phyloP scores from a whole-genome alignment of 2,113 vertebrate genomes.

The Dromaius novaehollandiae region DNA sequence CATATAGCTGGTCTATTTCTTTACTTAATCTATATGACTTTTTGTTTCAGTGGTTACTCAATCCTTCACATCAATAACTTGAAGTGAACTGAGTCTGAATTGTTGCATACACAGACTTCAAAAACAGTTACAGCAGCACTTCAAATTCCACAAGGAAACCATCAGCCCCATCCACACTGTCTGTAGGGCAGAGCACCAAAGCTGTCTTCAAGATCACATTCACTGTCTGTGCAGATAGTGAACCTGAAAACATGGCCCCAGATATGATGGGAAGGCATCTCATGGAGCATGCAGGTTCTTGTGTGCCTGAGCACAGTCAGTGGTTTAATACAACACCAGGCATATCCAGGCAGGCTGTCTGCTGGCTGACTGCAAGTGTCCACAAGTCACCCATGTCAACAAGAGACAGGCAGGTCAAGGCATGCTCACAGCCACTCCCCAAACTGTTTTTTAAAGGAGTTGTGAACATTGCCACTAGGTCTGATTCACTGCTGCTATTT shows the following conservation, averaged over 20 bases:
- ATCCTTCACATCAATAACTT: neutral
- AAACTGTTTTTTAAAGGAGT: neutral
- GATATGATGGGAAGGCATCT: accelerated
- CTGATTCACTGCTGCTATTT: neutral
- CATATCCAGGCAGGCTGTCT: neutral
- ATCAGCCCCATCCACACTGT: neutral
- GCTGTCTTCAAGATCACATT: neutral
- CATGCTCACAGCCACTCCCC: neutral
- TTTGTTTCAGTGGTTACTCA: neutral
- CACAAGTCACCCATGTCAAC: neutral
- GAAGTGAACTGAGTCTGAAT: neutral
- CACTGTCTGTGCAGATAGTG: neutral
- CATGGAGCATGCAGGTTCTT: neutral
- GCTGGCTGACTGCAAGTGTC: neutral
- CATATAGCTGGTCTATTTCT: neutral
- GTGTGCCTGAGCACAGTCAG: neutral
- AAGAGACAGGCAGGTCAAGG: neutral
- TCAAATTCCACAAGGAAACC: neutral
- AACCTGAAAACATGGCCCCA: neutral
- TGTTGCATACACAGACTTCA: neutral
- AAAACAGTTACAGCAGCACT: neutral
- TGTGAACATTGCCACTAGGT: neutral
- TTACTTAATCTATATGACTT: neutral
- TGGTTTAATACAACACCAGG: accelerated
- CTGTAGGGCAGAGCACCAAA: neutral